Conservation (phyloP, 2,113 vertebrate species). For the Colinus virginianus region DNA sequence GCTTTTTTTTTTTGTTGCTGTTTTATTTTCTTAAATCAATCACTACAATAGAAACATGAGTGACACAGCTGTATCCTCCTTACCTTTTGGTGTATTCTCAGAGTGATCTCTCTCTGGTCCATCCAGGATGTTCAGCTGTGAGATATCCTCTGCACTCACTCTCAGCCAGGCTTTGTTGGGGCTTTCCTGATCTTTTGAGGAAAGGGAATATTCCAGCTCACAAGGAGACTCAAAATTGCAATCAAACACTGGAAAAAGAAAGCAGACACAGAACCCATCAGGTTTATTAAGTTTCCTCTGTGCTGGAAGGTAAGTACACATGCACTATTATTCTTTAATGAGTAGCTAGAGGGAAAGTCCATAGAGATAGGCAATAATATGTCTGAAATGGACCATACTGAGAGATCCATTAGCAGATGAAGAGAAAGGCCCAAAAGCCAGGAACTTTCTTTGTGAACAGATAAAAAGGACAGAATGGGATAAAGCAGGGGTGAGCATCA, state of each 20-base stretch:
- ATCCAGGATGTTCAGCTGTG: conserved; percentile 53
- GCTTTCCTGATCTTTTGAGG: conserved; percentile 43
- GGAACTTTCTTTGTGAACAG: background rate
- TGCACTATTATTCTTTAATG: background rate
- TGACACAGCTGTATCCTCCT: background rate
- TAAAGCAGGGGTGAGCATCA: background rate
- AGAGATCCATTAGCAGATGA: background rate
- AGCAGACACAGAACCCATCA: background rate
- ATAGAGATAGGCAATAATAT: background rate
- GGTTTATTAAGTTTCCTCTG: background rate
- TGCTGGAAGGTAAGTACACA: background rate
- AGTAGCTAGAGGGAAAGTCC: background rate
- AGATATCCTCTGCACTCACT: conserved; percentile 74
- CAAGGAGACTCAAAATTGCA: conserved; percentile 84
- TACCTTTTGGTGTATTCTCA: conserved; percentile 79
- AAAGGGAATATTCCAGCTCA: conserved; percentile 80
- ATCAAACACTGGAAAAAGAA: conserved; percentile 78
- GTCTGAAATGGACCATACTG: rapidly evolving
- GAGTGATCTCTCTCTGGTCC: conserved; percentile 71
- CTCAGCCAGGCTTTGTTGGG: conserved; percentile 74
- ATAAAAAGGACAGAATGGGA: background rate
- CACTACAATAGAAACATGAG: background rate
- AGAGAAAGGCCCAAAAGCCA: background rate
- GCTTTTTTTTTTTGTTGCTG: background rate
- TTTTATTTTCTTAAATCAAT: background rate